phyloP scores from a whole-genome alignment of 2,888 invertebrate species.

The Ceriagrion tenellum region DNA sequence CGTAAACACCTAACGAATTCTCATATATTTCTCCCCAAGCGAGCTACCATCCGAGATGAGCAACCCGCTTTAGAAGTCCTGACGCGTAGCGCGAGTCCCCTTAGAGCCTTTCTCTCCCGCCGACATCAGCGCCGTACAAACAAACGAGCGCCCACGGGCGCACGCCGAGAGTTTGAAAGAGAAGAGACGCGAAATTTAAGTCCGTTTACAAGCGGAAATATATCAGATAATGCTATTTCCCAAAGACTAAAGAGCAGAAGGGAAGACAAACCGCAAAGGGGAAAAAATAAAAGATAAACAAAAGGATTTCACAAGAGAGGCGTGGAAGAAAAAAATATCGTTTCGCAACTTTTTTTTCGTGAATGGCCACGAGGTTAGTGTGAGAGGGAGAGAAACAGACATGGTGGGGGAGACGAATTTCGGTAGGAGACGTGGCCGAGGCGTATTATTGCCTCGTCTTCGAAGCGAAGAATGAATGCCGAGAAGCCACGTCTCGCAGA shows the following conservation, averaged over 20 bases:
- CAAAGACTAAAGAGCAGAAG: background rate
- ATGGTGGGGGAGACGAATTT: background rate
- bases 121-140: background rate
- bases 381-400: background rate
- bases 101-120: background rate
- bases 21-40: background rate
- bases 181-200: background rate
- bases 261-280: background rate
- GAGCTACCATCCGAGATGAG: background rate
- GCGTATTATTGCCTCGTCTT: background rate
- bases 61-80: background rate
- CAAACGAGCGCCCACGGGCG: background rate
- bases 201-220: constrained; percentile 22
- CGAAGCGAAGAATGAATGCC: background rate
- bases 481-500: background rate
- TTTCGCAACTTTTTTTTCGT: background rate
- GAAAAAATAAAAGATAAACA: background rate
- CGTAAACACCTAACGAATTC: background rate
- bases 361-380: background rate
- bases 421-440: background rate
- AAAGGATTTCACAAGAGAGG: background rate
- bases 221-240: background rate
- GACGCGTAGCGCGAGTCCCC: background rate
- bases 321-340: background rate
- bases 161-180: background rate